These are phyloP conservation scores for Lethenteron camtschaticum DNA, from an alignment of 2,113 vertebrate species.

Conservation along the genomic window DNA sequence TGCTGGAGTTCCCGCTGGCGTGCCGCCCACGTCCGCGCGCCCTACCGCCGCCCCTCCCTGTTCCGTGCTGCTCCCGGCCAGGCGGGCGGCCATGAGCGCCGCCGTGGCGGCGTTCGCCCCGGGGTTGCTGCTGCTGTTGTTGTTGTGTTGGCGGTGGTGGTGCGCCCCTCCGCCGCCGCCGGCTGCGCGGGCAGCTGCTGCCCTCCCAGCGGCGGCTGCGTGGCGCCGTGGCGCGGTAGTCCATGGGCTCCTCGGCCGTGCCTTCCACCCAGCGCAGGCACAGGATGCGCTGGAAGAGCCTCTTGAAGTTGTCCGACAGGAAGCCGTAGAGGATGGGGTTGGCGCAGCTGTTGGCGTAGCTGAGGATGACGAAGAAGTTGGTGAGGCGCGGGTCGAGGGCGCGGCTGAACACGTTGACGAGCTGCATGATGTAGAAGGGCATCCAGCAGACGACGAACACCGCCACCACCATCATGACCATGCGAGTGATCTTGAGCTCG, in stretches of 20 bases:
- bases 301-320: conserved; percentile 66
- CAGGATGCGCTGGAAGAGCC: conserved; percentile 56
- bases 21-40: too few species aligned
- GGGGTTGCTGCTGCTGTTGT: too few species aligned
- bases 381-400: conserved; percentile 53
- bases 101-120: too few species aligned
- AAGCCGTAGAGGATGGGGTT: conserved; percentile 70
- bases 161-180: too few species aligned
- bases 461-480: conserved; percentile 71
- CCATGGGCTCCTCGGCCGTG: conserved; percentile 50
- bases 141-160: too few species aligned
- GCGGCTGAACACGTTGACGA: conserved; percentile 53
- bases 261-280: conserved; percentile 68
- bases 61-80: too few species aligned
- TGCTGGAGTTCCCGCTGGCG: too few species aligned
- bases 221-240: conserved; percentile 61
- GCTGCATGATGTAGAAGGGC: conserved; percentile 63
- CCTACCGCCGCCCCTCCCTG: too few species aligned
- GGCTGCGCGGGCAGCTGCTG: too few species aligned
- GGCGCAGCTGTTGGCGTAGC: conserved; percentile 67
- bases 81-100: too few species aligned
- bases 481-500: conserved; percentile 57
- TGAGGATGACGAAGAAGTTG: conserved; percentile 54
- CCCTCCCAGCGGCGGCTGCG: conserved; percentile 21
- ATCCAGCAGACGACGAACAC: conserved; percentile 78